Evolutionary conservation across 2,113 vertebrate genomes (phyloP).

Genomic region (Bambusicola thoracicus): DNA sequence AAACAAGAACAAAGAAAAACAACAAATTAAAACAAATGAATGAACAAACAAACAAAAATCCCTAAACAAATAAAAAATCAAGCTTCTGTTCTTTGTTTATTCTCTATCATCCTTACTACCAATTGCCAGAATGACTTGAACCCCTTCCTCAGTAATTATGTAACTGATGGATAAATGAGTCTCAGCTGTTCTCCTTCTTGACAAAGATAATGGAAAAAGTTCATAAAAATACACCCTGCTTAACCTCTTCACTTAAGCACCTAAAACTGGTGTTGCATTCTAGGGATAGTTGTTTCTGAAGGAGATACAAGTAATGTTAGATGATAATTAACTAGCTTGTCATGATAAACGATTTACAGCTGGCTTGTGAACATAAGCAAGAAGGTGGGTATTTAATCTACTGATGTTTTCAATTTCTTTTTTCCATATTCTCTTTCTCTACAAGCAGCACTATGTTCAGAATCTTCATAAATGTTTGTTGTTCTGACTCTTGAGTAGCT

Average conservation of each 20-base stretch:
- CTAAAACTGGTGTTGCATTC: background rate
- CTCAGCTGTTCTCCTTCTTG: background rate
- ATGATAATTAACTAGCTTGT: background rate
- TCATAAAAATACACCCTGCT: background rate
- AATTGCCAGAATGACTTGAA: background rate
- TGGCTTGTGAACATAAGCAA: slow-evolving; percentile 29
- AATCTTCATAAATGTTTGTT: slow-evolving; percentile 30
- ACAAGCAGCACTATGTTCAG: background rate
- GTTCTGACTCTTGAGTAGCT: background rate
- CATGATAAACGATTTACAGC: slow-evolving; percentile 36
- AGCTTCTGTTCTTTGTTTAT: background rate
- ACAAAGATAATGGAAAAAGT: background rate
- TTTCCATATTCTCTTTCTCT: background rate
- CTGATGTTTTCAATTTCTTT: background rate
- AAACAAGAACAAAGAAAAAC: background rate
- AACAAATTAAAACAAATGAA: background rate
- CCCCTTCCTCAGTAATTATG: background rate
- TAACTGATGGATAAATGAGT: background rate
- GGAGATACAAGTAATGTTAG: background rate
- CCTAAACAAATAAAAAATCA: background rate
- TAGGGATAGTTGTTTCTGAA: background rate
- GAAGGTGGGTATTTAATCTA: background rate
- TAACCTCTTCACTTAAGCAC: background rate
- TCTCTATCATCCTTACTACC: background rate
- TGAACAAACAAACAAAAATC: background rate